phyloP scores from a whole-genome alignment of 2,113 vertebrate species.

The Picathartes gymnocephalus region DNA sequence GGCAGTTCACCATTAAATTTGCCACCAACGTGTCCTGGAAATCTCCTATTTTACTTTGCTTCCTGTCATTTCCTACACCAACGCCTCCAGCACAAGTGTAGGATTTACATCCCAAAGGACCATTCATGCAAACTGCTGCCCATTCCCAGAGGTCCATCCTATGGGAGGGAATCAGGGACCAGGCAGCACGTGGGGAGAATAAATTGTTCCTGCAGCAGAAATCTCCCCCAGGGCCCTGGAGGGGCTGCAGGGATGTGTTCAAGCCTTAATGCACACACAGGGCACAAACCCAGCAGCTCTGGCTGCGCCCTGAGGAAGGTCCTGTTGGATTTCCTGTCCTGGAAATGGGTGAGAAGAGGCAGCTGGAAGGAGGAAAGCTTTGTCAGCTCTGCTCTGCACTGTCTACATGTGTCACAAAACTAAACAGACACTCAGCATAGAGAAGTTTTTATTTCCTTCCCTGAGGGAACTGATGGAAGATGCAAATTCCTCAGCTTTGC shows the following conservation, averaged over 20 bases:
- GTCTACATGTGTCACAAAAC: not conserved
- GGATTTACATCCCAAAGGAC: not conserved
- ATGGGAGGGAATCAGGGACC: not conserved
- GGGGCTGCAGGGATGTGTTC: not conserved
- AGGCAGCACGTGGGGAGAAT: not conserved
- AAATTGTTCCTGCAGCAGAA: not conserved
- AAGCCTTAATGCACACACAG: not conserved
- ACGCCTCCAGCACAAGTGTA: not conserved
- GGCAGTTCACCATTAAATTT: not conserved
- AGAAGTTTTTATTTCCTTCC: not conserved
- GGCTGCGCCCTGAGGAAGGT: not conserved
- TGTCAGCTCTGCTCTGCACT: not conserved
- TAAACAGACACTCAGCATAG: not conserved
- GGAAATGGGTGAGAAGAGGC: not conserved
- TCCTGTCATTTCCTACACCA: not conserved
- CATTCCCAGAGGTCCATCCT: not conserved
- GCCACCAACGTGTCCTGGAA: not conserved
- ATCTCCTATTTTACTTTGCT: not conserved
- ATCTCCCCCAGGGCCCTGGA: fast-evolving
- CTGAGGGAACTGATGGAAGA: not conserved
- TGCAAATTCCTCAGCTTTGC: not conserved
- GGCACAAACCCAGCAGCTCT: not conserved
- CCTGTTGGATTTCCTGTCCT: not conserved
- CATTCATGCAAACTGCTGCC: not conserved
- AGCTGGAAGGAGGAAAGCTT: not conserved